Percentiles rank a stretch among this genome's conserved stretches.
Conservation (phyloP, 2,113 vertebrate genomes). For the Lasiurus cinereus region DNA sequence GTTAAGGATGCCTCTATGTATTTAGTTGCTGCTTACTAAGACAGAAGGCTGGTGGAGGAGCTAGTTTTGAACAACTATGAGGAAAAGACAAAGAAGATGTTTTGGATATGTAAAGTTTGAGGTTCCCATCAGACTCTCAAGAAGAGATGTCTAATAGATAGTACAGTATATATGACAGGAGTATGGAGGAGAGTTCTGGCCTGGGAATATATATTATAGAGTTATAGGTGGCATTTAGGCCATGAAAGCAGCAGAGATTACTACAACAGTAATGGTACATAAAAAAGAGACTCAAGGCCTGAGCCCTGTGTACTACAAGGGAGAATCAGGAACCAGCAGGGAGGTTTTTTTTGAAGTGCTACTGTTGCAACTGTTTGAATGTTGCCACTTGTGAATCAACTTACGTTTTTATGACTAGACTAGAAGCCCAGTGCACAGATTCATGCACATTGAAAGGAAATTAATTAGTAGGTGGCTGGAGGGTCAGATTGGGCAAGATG, state of each 20-base stretch:
- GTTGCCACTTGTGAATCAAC: not conserved
- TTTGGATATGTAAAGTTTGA: not conserved
- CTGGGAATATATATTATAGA: not conserved
- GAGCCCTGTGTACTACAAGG: not conserved
- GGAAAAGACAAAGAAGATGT: not conserved
- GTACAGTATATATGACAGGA: not conserved
- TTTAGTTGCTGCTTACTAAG: not conserved
- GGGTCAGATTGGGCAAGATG: no score
- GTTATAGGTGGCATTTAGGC: not conserved
- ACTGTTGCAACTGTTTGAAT: slow-evolving; percentile 47
- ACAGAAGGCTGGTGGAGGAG: not conserved
- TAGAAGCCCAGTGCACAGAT: no score
- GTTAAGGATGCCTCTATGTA: not conserved
- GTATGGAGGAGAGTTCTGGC: not conserved
- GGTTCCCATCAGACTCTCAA: not conserved
- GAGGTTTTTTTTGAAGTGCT: not conserved
- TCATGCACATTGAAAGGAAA: no score
- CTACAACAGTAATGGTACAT: not conserved
- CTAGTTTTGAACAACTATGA: not conserved
- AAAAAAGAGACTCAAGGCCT: not conserved
- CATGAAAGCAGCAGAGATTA: not conserved
- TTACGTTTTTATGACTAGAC: not conserved
- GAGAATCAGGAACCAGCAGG: not conserved
- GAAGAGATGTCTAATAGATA: not conserved
- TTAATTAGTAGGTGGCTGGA: no score